A percentile compares a stretch with the other conserved stretches of the same genome.
These are phyloP conservation scores for Chunga burmeisteri DNA, from an alignment of 2,113 vertebrate genomes.

Conservation along the genomic window DNA sequence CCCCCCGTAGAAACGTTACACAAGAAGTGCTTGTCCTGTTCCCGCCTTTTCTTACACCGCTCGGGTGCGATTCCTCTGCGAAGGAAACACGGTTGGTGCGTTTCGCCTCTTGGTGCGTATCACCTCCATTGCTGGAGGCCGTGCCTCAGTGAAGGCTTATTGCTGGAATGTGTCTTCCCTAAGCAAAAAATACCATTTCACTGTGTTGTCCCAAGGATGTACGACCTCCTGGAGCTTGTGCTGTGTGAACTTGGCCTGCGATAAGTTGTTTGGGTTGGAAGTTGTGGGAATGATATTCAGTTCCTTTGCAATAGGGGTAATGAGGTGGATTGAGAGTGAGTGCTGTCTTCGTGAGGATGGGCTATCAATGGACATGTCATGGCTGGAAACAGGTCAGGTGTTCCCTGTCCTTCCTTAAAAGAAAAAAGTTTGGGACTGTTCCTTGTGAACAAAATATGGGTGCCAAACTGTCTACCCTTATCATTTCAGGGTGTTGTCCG, in stretches of 20 bases:
- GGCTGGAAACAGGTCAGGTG: not conserved
- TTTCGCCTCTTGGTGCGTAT: too few relatives aligned
- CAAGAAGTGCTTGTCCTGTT: fast-evolving
- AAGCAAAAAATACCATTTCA: fast-evolving
- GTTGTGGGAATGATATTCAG: not conserved
- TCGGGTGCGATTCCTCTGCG: fast-evolving
- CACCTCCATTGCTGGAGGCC: not conserved
- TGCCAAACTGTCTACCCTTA: not conserved
- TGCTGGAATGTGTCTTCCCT: not conserved
- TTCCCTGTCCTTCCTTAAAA: not conserved
- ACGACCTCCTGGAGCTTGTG: fast-evolving
- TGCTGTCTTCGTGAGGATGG: not conserved
- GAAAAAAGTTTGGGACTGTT: not conserved
- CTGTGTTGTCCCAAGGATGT: fast-evolving
- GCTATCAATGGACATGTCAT: fast-evolving
- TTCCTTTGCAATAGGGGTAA: not conserved
- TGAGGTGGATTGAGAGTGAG: fast-evolving
- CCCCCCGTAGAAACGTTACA: fast-evolving
- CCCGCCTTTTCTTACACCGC: fast-evolving
- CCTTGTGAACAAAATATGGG: fast-evolving
- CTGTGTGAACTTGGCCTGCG: not conserved
- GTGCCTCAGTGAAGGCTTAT: not conserved
- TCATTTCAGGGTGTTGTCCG: not conserved
- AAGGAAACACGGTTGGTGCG: fast-evolving
- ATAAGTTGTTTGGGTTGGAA: not conserved